A percentile compares a stretch with the other conserved stretches of the same genome.
phyloP scores from a whole-genome alignment of 2,113 vertebrate genomes.

The Eulemur macaco region DNA sequence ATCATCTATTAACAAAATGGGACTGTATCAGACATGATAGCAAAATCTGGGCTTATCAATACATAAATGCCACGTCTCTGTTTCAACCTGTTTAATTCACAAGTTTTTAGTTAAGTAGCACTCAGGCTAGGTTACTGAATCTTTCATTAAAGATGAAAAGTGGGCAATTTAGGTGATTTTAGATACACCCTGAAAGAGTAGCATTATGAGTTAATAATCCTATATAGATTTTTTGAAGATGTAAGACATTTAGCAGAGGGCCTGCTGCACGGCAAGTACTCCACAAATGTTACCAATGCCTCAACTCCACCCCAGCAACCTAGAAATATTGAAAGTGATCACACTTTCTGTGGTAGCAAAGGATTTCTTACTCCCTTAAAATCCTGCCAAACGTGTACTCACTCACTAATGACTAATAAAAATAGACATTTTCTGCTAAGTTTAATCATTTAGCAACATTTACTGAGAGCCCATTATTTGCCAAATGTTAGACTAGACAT shows the following conservation, averaged over 20 bases:
- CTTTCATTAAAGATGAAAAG: slow-evolving; percentile 6
- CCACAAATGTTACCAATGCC: background rate
- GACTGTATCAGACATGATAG: background rate
- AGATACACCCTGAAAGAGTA: background rate
- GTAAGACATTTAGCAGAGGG: background rate
- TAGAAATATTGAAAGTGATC: background rate
- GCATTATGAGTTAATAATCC: background rate
- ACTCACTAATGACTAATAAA: background rate
- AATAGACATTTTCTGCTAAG: background rate
- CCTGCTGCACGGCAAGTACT: background rate
- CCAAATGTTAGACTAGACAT: background rate
- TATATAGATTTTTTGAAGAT: background rate
- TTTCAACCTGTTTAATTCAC: background rate
- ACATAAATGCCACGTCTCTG: background rate
- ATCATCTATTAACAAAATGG: background rate
- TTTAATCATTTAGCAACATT: background rate
- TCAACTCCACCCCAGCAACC: background rate
- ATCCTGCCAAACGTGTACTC: background rate
- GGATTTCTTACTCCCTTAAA: background rate
- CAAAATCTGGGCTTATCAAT: background rate
- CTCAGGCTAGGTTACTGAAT: background rate
- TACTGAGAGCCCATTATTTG: background rate
- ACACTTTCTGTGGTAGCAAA: background rate
- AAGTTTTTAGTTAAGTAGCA: background rate
- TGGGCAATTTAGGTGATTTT: background rate